Percentiles rank a stretch among this genome's conserved stretches.
These are phyloP conservation scores for Galleria mellonella DNA, from an alignment of 1,140 invertebrate species.

Conservation along the genomic window DNA sequence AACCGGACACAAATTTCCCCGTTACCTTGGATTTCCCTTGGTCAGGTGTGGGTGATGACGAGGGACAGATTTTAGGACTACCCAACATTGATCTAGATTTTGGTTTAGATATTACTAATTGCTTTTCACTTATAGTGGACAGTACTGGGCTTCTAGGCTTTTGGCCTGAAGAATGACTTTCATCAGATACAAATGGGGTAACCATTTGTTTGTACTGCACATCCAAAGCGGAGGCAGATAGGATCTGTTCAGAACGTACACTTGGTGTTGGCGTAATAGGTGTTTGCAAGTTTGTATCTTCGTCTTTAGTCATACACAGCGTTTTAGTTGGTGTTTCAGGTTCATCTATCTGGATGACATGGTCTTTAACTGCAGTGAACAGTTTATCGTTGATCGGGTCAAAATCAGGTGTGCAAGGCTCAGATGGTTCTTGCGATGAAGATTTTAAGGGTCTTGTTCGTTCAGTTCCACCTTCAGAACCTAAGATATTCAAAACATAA, in stretches of 20 bases:
- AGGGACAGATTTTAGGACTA: conserved; percentile 22
- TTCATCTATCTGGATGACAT: conserved; percentile 57
- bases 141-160: too few relatives aligned
- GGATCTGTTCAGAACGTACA: conserved; percentile 36
- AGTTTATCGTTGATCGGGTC: conserved; percentile 21
- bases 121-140: neutral
- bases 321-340: conserved; percentile 38
- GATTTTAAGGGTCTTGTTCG: conserved; percentile 39
- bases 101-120: conserved; percentile 12
- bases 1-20: conserved; percentile 79
- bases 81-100: conserved; percentile 15
- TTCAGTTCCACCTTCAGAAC: conserved; percentile 33
- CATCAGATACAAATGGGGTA: neutral
- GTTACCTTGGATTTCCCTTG: conserved; percentile 80
- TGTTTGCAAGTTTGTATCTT: conserved; percentile 48
- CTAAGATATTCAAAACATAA: too few relatives aligned
- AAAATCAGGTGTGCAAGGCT: conserved; percentile 29
- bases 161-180: too few relatives aligned
- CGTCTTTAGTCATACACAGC: conserved; percentile 53
- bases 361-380: conserved; percentile 28
- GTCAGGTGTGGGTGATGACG: conserved; percentile 34
- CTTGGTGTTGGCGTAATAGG: conserved; percentile 50
- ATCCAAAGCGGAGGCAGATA: conserved; percentile 45
- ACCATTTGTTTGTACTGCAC: conserved; percentile 26
- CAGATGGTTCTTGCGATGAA: conserved; percentile 35